Evolutionary conservation across 2,888 invertebrate genomes (phyloP), one percentile per base, ranked within the genome.

Genomic region (Branchellion lobata): DNA sequence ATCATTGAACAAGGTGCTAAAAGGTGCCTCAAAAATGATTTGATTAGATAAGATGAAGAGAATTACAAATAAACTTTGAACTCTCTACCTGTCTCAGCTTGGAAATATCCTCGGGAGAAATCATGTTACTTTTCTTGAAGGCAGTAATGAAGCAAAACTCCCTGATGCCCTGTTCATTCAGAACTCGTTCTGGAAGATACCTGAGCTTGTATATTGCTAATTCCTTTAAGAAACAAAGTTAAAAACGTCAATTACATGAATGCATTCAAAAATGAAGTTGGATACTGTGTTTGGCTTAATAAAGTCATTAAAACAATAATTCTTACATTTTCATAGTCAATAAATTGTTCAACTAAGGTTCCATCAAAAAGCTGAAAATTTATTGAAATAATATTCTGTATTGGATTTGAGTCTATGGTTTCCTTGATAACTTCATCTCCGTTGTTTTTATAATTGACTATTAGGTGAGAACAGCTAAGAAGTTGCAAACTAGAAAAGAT

Each of bases 51-150:
- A n/a, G n/a, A n/a, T n/a, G n/a, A n/a, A n/a, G n/a, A n/a, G n/a
- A n/a, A n/a, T n/a, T 18, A 5, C 8, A 24, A 74, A 18, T 21
- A 1, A 40, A 40, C 34, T n/a, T 24, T 14, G 51, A 29, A 47
- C 21, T n/a, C n/a, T 80, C 82, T 86, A 92, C 93, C 90, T 96
- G 96, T 87, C 96, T 90, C 76, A 96, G 89, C 87, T 96, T 96
- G 51, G 95, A 93, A 94, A 96, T 96, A 29, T 96, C 96, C 89
- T 96, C 96, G 2, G 96, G 93, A 2, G 96, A 94, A 85, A 96
- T 96, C 87, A 96, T 96, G 83, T 94, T 93, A 84, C 85, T 86
- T 88, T 94, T 94, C 79, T 92, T 92, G 84, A 94, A 93, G 86
- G 94, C 93, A 79, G 93, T 93, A 18, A 95, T 91, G 87, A 96